phyloP scores from a whole-genome alignment of 2,888 invertebrate genomes.

The Bhutanitis thaidina region DNA sequence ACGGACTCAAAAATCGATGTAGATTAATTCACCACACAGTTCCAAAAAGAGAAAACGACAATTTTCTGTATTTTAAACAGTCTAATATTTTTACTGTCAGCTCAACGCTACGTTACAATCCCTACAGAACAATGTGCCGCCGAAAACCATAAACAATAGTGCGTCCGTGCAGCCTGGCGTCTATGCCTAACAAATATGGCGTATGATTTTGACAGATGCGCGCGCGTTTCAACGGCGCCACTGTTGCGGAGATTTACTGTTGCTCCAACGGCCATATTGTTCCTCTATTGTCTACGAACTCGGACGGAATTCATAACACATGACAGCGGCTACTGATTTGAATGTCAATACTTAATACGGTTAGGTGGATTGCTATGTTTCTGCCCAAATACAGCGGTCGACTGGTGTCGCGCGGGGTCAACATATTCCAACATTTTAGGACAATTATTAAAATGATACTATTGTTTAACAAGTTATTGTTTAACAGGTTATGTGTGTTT shows the following conservation, averaged over 20 bases:
- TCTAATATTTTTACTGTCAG: constrained; percentile 16
- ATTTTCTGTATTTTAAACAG: not conserved
- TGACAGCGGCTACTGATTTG: constrained; percentile 73
- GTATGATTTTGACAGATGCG: constrained; percentile 68
- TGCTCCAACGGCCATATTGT: constrained; percentile 74
- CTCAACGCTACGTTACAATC: constrained; percentile 7
- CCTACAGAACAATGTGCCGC: constrained; percentile 16
- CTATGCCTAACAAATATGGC: constrained; percentile 51
- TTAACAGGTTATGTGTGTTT: too few species aligned
- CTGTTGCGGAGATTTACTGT: constrained; percentile 71
- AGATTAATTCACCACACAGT: too few species aligned
- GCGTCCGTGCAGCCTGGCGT: constrained; percentile 28
- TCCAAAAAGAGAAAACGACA: too few species aligned
- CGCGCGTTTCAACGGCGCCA: constrained; percentile 65
- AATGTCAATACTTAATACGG: constrained; percentile 75
- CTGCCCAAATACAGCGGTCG: constrained; percentile 52
- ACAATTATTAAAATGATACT: too few species aligned
- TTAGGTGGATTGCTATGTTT: constrained; percentile 63
- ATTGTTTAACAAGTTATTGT: too few species aligned
- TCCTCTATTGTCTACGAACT: constrained; percentile 54
- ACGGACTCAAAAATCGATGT: too few species aligned
- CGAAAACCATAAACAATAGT: constrained; percentile 10
- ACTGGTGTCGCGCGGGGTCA: constrained; percentile 26
- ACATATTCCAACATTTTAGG: not conserved
- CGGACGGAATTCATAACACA: constrained; percentile 71